Evolutionary conservation across 2,888 invertebrate species (phyloP).

Genomic region (Brachylomia viminalis): DNA sequence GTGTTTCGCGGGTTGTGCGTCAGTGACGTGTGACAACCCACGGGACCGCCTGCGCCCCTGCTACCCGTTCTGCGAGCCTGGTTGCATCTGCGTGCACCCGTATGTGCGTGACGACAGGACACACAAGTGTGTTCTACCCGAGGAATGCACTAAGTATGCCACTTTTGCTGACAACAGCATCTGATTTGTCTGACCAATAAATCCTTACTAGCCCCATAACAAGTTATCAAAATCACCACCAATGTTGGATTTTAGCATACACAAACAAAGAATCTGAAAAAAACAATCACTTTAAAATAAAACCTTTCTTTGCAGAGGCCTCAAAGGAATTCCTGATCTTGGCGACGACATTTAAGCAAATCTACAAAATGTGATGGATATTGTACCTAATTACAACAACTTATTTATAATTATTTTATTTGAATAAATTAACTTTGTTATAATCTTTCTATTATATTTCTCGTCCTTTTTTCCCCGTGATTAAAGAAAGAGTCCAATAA

Average conservation of each 20-base stretch:
- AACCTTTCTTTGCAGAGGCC: slow-evolving; percentile 78
- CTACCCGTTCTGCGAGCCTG: slow-evolving; percentile 88
- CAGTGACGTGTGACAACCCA: slow-evolving; percentile 87
- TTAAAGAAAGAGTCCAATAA: background rate
- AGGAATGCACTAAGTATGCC: slow-evolving; percentile 86
- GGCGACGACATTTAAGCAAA: slow-evolving; percentile 78
- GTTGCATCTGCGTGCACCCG: slow-evolving; percentile 85
- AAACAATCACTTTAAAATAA: background rate
- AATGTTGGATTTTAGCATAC: background rate
- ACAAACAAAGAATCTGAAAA: background rate
- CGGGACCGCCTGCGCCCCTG: slow-evolving; percentile 86
- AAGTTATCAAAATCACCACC: background rate
- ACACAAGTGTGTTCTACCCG: slow-evolving; percentile 86
- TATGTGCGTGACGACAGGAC: slow-evolving; percentile 87
- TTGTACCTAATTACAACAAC: slow-evolving; percentile 10
- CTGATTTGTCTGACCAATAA: background rate
- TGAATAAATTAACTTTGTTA: slow-evolving; percentile 42
- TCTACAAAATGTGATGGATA: slow-evolving; percentile 6
- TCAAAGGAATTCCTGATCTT: slow-evolving; percentile 87
- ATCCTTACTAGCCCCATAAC: background rate
- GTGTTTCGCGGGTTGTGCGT: slow-evolving; percentile 87
- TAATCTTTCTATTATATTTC: slow-evolving; percentile 17
- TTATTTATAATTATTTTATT: slow-evolving; percentile 24
- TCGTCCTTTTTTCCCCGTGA: background rate
- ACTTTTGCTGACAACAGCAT: background rate